Conservation (phyloP, 2,888 invertebrate genomes). For the Latheticus oryzae region DNA sequence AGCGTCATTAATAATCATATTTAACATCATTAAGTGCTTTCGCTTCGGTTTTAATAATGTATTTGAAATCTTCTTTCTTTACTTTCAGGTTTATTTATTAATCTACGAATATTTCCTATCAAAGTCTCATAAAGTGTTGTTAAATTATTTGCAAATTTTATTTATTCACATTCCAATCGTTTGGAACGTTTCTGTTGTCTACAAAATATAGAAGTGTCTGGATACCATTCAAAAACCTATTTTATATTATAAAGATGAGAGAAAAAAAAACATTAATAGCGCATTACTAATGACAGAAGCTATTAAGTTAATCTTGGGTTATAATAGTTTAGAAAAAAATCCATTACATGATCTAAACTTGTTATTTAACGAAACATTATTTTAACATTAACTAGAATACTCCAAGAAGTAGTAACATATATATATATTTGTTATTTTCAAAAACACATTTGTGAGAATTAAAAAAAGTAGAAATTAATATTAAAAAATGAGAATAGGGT, state of each 20-base stretch:
- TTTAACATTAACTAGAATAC: conserved; percentile 23
- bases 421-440: too few species aligned
- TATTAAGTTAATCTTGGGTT: conserved; percentile 17
- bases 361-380: conserved; percentile 32
- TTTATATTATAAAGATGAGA: too few species aligned
- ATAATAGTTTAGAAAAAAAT: conserved; percentile 22
- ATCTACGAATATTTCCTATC: conserved; percentile 15
- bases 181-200: too few species aligned
- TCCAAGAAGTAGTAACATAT: background rate
- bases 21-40: conserved; percentile 31
- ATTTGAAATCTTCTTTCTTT: conserved; percentile 9
- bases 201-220: too few species aligned
- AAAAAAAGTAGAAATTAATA: too few species aligned
- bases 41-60: conserved; percentile 12
- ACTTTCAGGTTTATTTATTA: too few species aligned
- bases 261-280: conserved; percentile 32
- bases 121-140: too few species aligned
- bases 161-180: too few species aligned
- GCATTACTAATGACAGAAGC: conserved; percentile 26
- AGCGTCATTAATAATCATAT: conserved; percentile 33
- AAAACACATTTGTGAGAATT: too few species aligned
- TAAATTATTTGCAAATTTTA: too few species aligned
- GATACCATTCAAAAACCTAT: too few species aligned
- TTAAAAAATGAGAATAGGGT: too few species aligned
- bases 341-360: conserved; percentile 26